A percentile compares a stretch with the other conserved stretches of the same genome.
Evolutionary conservation across 2,797 vertebrate genomes (phyloP).

Genomic region (Falco biarmicus): DNA sequence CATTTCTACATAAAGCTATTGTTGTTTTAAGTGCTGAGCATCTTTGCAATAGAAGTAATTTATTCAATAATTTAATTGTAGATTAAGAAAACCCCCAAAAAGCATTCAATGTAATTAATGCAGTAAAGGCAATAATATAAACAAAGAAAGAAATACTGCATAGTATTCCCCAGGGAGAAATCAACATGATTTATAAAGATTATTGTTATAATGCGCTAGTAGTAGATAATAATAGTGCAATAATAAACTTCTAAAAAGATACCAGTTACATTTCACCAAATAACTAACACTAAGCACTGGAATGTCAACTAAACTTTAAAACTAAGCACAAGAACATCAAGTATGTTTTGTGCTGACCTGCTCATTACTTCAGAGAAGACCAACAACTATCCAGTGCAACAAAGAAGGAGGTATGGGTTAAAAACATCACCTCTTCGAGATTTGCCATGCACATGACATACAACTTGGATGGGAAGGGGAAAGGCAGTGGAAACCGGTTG

Average conservation of each 20-base stretch:
- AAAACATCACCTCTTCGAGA: constrained; percentile 89
- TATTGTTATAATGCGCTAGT: background rate
- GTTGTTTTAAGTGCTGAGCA: background rate
- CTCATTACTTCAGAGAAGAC: background rate
- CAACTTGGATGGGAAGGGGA: constrained; percentile 93
- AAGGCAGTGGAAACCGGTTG: constrained; percentile 95
- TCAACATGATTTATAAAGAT: background rate
- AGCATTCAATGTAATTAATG: background rate
- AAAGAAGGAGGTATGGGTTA: background rate
- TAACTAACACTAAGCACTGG: background rate
- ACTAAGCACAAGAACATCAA: background rate
- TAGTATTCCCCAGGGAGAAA: background rate
- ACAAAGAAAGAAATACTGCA: background rate
- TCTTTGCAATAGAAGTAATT: background rate
- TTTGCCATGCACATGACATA: constrained; percentile 97
- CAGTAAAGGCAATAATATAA: background rate
- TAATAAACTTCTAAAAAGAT: background rate
- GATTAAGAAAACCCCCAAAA: background rate
- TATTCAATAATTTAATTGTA: background rate
- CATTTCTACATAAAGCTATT: background rate
- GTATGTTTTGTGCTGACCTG: background rate
- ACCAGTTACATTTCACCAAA: background rate
- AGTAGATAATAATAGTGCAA: background rate
- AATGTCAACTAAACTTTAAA: background rate
- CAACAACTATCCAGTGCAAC: background rate